Evolutionary conservation across 2,888 invertebrate genomes (phyloP), one percentile per base, ranked within the genome.

Genomic region (Mythimna albipuncta): DNA sequence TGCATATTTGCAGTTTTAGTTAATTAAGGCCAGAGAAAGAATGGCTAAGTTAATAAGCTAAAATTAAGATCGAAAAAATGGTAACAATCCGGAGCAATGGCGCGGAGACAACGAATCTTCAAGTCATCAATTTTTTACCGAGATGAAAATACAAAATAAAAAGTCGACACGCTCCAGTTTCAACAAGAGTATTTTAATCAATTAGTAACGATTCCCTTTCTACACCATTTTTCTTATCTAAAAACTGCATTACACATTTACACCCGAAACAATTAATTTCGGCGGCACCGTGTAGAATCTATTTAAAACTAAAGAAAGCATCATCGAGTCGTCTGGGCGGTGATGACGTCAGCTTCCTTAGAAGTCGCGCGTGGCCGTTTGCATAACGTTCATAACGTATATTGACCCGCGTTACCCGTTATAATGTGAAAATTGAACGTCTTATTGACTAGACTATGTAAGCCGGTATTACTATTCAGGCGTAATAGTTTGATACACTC

Each of bases 371-470:
- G 69, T 74, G 70, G 64, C 63, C 64, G 82, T 85, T 82, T 78
- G 84, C 78, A 81, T 81, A 81, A 75, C 75, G 79, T 80, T 73
- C 71, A 62, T 67, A 78, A 75, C 77, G 85, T 86, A 50, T 83
- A 69, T 83, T 88, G 87, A 84, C 87, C 84, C 75, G 59, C 47
- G 21, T 62, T 77, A 84, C 89, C 47, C 82, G 88, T 87, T 89
- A 84, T 66, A 61, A 81, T 78, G 65, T 84, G 75, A 61, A 79
- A 73, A 79, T 76, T 75, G 10, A 11, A 81, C 38, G 78, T 74
- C 78, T 78, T 72, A 79, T 82, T 75, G 68, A 68, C 77, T 76
- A 41, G 47, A 6, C 59, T 44, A 26, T 72, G 62, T 58, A 32
- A 44, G 7, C 44, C 61, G 11, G 26, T 72, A n/a, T 38, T 50